Base-by-base conservation (phyloP, 2,888 invertebrate species). In the Drosophila percnosoma region DNA sequence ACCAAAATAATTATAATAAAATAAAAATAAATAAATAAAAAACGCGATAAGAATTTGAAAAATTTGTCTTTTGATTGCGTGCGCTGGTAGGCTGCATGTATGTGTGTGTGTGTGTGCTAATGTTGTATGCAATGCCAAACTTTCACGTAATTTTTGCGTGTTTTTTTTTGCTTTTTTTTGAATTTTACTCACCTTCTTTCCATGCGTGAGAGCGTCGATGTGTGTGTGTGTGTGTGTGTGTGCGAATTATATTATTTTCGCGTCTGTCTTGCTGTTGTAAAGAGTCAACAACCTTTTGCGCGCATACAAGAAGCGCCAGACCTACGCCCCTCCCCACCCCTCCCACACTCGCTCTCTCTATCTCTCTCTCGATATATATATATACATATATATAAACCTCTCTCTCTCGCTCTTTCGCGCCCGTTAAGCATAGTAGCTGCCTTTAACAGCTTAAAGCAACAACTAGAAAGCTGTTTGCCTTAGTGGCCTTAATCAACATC, bases 41-140 rank as follows among this genome's bases (percentile, higher is more conserved):
- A 76, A 90, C 88, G 89, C 80, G 89, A 89, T 91, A 90, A 90
- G 90, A 90, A 90, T 90, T 91, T 90, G 73, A 90, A 90, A 79
- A 86, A 77, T 76, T 68, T 78, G 78, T 80, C 72, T 78, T 83
- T 89, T 74, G 87, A 83, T 90, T 90, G 91, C 82, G 80, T 80
- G 80, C 63, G 59, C 38, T 60, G 49, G 29, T 61, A 27, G 52
- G 27, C 29, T 58, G 24, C 10, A n/a, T 42, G 27, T 21, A 11
- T 54, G 24, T 0, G 2, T 53, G 15, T 42, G 27, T 21, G 10
- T 54, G 24, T 57, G 58, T 52, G 49, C 21, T 51, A 18, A 42
- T 82, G 67, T 75, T 73, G 72, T 75, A 60, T 83, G 83, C 76
- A 90, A 89, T 91, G 87, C 89, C 87, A 87, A 89, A 89, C 89